Base-by-base conservation (phyloP, 2,888 invertebrate genomes). In the Amphiduros pacificus region DNA sequence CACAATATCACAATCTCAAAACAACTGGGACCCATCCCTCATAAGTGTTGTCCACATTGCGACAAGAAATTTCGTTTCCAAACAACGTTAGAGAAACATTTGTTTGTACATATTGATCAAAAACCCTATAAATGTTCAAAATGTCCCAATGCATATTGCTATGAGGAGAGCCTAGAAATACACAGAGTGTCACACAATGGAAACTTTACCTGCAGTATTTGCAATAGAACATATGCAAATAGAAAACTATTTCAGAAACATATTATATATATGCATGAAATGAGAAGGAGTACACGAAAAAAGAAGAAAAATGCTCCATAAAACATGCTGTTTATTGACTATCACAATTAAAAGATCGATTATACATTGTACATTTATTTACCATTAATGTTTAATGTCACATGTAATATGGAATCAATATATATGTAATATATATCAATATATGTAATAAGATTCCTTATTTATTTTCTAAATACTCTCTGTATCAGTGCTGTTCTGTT, bases 241-340 rank as follows among this genome's bases (percentile, higher is more conserved):
- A 48, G 53, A 20, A 60, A 55, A 11, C 55, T 63, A 11, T 61
- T 63, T 32, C 63, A 66, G 48, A 66, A 66, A 48, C 66, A 66
- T 55, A 66, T 66, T 31, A 32, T 58, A n/a, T 66, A 66, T 55
- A 66, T 57, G 59, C 66, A 66, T 48, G 66, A 66, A 50, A 61
- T 52, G 52, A 26, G 59, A 27, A n/a, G n/a, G n/a, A n/a, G n/a
- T n/a, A n/a, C n/a, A n/a, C n/a, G n/a, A n/a, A n/a, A n/a, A n/a
- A n/a, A n/a, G n/a, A n/a, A n/a, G n/a, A n/a, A n/a, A n/a, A n/a
- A n/a, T n/a, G n/a, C n/a, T n/a, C n/a, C n/a, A n/a, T n/a, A n/a
- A n/a, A n/a, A n/a, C n/a, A n/a, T n/a, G n/a, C n/a, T n/a, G n/a
- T n/a, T n/a, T n/a, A n/a, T n/a, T n/a, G n/a, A n/a, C n/a, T n/a